These are phyloP conservation scores for Brachylomia viminalis DNA, from an alignment of 2,888 invertebrate species.

Conservation along the genomic window DNA sequence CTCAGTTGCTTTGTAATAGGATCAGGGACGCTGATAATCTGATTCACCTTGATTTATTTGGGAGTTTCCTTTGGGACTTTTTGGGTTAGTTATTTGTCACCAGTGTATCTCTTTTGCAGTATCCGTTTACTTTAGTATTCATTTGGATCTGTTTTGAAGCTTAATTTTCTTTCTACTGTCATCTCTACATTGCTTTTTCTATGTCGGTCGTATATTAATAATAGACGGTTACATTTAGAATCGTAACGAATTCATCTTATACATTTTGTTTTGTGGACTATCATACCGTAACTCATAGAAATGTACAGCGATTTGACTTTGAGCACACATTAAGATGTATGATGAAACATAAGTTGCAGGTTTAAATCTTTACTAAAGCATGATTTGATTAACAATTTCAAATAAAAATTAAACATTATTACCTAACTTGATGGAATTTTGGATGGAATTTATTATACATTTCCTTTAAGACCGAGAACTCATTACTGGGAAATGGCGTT, in stretches of 20 bases:
- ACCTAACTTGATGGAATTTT: slow-evolving; percentile 1
- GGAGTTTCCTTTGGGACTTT: slow-evolving; percentile 3
- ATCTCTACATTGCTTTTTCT: neutral
- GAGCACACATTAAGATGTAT: no score
- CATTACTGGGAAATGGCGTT: slow-evolving; percentile 2
- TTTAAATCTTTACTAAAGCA: no score
- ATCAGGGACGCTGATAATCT: slow-evolving; percentile 49
- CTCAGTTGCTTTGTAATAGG: slow-evolving; percentile 34
- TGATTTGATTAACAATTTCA: no score
- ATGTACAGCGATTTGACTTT: neutral
- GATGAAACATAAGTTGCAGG: neutral
- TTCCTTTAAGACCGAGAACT: slow-evolving; percentile 12
- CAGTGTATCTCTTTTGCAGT: neutral
- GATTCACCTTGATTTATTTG: slow-evolving; percentile 40
- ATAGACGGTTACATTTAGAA: neutral
- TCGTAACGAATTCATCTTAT: neutral
- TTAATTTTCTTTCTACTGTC: neutral
- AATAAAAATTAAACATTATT: slow-evolving; percentile 4
- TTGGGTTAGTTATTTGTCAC: slow-evolving; percentile 18
- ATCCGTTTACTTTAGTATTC: neutral
- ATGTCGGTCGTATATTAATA: no score
- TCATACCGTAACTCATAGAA: no score
- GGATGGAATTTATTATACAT: slow-evolving; percentile 13
- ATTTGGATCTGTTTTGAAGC: neutral
- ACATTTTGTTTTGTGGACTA: neutral